Percentiles rank a stretch among this genome's conserved stretches.
Conservation (phyloP, 2,113 vertebrate species). For the Oreotrochilus melanogaster region DNA sequence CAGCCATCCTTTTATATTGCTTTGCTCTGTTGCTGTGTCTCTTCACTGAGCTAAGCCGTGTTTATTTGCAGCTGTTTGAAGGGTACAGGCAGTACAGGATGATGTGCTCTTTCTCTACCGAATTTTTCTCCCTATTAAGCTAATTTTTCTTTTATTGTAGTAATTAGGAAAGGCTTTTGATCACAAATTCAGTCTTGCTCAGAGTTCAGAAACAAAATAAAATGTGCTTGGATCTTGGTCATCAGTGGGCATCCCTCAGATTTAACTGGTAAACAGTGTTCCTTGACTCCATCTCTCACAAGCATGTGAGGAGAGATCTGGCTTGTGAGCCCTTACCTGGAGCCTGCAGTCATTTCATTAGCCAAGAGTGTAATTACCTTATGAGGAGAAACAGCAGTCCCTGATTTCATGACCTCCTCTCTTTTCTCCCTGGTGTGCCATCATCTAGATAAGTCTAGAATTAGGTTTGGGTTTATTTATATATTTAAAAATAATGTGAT, state of each 20-base stretch:
- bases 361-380: conserved; percentile 65
- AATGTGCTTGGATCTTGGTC: conserved; percentile 25
- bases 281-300: not conserved
- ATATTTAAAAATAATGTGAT: conserved; percentile 26
- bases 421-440: conserved; percentile 40
- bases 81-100: not conserved
- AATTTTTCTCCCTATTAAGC: not conserved
- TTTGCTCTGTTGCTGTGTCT: not conserved
- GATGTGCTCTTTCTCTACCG: not conserved
- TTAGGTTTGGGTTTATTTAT: conserved; percentile 49
- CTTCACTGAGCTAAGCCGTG: not conserved
- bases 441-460: conserved; percentile 55
- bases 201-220: conserved; percentile 39
- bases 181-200: conserved; percentile 27
- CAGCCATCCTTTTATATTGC: not conserved
- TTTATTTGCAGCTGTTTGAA: not conserved
- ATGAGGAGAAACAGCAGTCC: conserved; percentile 46
- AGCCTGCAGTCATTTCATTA: conserved; percentile 64
- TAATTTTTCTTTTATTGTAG: conserved; percentile 54
- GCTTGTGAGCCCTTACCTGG: conserved; percentile 31
- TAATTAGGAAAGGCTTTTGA: conserved; percentile 51
- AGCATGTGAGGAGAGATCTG: conserved; percentile 15
- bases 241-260: not conserved
- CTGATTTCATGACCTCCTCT: conserved; percentile 51
- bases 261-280: not conserved